Percentiles rank a stretch among this genome's conserved stretches.
Conservation (phyloP, 2,888 invertebrate species). For the Aspidiotus destructor region DNA sequence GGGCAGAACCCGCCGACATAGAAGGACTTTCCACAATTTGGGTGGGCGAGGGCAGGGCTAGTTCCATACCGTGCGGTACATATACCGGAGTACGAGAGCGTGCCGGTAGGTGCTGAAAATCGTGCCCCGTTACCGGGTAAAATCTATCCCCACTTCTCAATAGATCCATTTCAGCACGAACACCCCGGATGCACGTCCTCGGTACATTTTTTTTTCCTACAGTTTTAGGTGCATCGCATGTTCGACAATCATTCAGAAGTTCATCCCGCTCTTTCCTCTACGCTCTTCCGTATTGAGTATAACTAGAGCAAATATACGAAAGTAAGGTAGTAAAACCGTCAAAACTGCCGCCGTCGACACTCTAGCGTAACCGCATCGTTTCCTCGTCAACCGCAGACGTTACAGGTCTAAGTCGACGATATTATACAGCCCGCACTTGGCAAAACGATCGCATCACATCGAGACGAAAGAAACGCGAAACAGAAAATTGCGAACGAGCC, state of each 20-base stretch:
- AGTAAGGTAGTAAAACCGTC: too few relatives aligned
- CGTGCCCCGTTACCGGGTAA: conserved; percentile 19
- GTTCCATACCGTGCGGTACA: conserved; percentile 29
- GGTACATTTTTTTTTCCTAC: background rate
- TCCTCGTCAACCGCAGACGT: too few relatives aligned
- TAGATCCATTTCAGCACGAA: conserved; percentile 5
- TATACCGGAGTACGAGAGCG: conserved; percentile 29
- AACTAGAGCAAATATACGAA: too few relatives aligned
- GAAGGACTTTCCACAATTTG: conserved; percentile 10
- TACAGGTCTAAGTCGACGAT: too few relatives aligned
- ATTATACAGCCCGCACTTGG: too few relatives aligned
- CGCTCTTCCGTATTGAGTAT: too few relatives aligned
- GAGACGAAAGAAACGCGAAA: too few relatives aligned
- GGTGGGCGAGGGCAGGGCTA: conserved; percentile 20
- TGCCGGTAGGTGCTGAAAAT: conserved; percentile 28
- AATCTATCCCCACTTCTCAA: conserved; percentile 12
- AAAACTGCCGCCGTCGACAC: too few relatives aligned
- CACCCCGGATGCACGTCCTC: background rate
- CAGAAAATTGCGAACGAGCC: too few relatives aligned
- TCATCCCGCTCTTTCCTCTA: too few relatives aligned
- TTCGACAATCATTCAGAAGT: conserved; percentile 10
- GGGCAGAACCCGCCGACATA: background rate
- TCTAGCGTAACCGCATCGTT: too few relatives aligned
- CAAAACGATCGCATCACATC: too few relatives aligned
- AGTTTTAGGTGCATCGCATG: conserved; percentile 22